Conservation (phyloP, 1,140 invertebrate species). For the Drosophila kanapiae region DNA sequence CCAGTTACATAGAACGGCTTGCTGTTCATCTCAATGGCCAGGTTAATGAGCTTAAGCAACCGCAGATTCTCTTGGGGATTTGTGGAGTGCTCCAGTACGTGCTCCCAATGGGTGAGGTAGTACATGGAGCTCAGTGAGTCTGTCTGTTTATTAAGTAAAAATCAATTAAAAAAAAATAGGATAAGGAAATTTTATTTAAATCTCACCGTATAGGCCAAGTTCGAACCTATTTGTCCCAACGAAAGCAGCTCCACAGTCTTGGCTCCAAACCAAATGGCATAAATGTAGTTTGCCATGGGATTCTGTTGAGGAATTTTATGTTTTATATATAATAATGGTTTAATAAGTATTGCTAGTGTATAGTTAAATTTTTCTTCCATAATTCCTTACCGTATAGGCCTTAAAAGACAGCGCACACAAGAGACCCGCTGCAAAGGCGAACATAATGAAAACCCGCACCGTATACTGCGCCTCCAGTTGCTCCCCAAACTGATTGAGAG, state of each 20-base stretch:
- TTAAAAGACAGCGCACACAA: conserved; percentile 75
- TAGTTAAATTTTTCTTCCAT: too few relatives aligned
- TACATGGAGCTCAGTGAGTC: conserved; percentile 62
- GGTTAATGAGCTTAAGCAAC: conserved; percentile 61
- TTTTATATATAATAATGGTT: too few relatives aligned
- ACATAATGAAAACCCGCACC: conserved; percentile 68
- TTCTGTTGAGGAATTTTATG: conserved; percentile 29
- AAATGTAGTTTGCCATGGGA: conserved; percentile 63
- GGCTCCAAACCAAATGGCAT: conserved; percentile 67
- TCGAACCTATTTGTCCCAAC: conserved; percentile 56
- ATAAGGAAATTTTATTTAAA: too few relatives aligned
- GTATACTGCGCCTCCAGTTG: conserved; percentile 67
- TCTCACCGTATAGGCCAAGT: conserved; percentile 54
- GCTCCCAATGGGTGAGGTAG: conserved; percentile 69
- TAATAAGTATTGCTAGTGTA: too few relatives aligned
- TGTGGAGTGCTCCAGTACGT: conserved; percentile 57
- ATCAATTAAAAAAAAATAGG: neutral
- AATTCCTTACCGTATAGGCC: conserved; percentile 43
- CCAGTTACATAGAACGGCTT: conserved; percentile 71
- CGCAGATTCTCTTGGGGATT: conserved; percentile 61
- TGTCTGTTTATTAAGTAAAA: conserved; percentile 31
- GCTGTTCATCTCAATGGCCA: conserved; percentile 71
- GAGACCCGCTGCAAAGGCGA: conserved; percentile 61
- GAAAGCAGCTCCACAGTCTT: conserved; percentile 63
- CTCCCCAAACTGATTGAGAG: conserved; percentile 53